Conservation (phyloP, 2,113 vertebrate species). For the Geococcyx californianus region DNA sequence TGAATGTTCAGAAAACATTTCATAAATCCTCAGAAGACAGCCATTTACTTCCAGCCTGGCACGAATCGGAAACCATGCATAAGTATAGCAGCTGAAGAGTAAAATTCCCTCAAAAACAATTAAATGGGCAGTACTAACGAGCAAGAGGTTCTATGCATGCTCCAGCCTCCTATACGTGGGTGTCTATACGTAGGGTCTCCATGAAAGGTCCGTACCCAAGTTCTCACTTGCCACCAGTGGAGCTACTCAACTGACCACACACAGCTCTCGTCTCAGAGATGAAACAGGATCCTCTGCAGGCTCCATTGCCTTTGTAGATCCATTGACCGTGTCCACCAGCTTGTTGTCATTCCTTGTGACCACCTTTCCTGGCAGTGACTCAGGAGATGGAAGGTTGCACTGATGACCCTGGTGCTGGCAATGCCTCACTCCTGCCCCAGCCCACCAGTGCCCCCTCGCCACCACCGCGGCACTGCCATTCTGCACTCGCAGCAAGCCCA, state of each 20-base stretch:
- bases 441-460: not conserved
- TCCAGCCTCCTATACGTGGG: not conserved
- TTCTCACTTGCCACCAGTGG: not conserved
- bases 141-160: not conserved
- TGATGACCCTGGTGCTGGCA: not conserved
- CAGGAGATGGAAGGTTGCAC: not conserved
- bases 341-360: not conserved
- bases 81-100: not conserved
- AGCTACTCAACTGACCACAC: not conserved
- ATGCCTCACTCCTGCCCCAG: not conserved
- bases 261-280: not conserved
- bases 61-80: not conserved
- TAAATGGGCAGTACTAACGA: not conserved
- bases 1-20: not conserved
- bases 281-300: rapidly evolving
- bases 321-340: not conserved
- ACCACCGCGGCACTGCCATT: not conserved
- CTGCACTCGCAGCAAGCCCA: not conserved
- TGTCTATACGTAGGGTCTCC: not conserved
- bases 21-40: not conserved
- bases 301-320: not conserved
- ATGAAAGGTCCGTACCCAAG: not conserved
- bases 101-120: not conserved
- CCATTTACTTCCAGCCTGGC: not conserved
- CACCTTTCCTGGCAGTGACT: not conserved